Conservation (phyloP, 2,888 invertebrate species). For the Euphydryas editha region DNA sequence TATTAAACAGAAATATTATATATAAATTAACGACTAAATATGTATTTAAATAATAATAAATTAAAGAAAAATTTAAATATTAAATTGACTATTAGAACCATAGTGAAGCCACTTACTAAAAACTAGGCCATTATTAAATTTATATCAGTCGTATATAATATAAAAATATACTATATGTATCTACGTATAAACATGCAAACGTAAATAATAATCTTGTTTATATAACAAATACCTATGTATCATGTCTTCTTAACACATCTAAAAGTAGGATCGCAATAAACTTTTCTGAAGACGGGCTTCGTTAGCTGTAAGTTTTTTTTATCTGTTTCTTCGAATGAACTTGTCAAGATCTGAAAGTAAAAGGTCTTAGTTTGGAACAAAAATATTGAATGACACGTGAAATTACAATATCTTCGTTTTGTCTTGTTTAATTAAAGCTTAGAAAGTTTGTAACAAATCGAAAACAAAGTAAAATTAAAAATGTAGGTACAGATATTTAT, state of each 20-base stretch:
- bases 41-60: too few species aligned
- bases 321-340: constrained; percentile 18
- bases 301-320: constrained; percentile 25
- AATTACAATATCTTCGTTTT: constrained; percentile 20
- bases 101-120: too few species aligned
- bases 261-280: constrained; percentile 10
- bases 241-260: background rate
- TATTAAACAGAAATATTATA: too few species aligned
- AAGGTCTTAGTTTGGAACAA: constrained; percentile 21
- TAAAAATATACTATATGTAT: too few species aligned
- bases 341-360: constrained; percentile 25
- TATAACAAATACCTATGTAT: background rate
- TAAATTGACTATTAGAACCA: too few species aligned
- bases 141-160: too few species aligned
- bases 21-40: too few species aligned
- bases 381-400: too few species aligned
- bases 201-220: background rate
- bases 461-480: background rate
- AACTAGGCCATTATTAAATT: too few species aligned
- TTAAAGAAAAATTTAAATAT: too few species aligned
- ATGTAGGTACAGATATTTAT: too few species aligned
- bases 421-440: constrained; percentile 8
- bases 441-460: constrained; percentile 8
- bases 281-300: constrained; percentile 35
- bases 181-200: too few species aligned